Evolutionary conservation across 2,888 invertebrate genomes (phyloP).

Genomic region (Apamea monoglypha): DNA sequence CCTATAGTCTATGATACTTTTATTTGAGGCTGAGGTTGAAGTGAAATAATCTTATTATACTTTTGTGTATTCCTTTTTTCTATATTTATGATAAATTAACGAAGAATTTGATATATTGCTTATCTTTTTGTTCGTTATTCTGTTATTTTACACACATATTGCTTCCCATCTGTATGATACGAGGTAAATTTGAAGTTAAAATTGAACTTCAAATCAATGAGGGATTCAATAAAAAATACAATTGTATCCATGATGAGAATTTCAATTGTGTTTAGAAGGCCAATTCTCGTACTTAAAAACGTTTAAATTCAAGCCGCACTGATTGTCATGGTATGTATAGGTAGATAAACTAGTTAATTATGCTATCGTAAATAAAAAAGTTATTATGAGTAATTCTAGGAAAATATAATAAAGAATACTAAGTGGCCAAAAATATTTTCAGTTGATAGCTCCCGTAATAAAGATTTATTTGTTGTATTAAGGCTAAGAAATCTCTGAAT

Average conservation of each 20-base stretch:
- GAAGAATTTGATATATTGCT: background rate
- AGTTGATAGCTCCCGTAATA: background rate
- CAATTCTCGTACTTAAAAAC: too few relatives aligned
- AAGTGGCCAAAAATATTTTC: background rate
- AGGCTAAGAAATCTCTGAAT: slow-evolving; percentile 1
- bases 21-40: background rate
- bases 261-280: background rate
- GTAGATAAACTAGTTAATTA: background rate
- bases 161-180: background rate
- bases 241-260: background rate
- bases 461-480: too few relatives aligned
- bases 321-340: too few relatives aligned
- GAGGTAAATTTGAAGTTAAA: too few relatives aligned
- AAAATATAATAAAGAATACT: too few relatives aligned
- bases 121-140: background rate
- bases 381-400: background rate
- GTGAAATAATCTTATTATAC: background rate
- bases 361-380: background rate
- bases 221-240: background rate
- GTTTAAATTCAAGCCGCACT: too few relatives aligned
- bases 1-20: too few relatives aligned
- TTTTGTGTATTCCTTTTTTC: background rate
- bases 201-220: too few relatives aligned
- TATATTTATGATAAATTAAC: too few relatives aligned
- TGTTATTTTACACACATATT: background rate